Percentiles rank a stretch among this genome's conserved stretches.
Evolutionary conservation across 2,888 invertebrate species (phyloP).

Genomic region (Scaptomyza parva): DNA sequence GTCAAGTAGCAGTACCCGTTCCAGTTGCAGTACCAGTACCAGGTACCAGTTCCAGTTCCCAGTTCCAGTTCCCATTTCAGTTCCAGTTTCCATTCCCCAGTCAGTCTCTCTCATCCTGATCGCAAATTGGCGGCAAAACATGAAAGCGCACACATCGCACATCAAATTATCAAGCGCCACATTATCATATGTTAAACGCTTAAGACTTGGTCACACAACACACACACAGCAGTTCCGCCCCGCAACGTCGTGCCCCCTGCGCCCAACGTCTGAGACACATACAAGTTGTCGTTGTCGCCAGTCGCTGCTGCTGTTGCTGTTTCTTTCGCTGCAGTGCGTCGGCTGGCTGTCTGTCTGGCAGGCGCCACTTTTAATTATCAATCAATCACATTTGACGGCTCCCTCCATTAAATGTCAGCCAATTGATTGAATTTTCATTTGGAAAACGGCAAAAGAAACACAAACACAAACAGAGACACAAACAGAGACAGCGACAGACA

Average conservation of each 20-base stretch:
- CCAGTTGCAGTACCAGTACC: too few relatives aligned
- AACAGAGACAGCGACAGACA: too few relatives aligned
- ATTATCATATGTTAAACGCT: slow-evolving; percentile 67
- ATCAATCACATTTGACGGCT: slow-evolving; percentile 78
- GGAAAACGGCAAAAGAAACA: slow-evolving; percentile 35
- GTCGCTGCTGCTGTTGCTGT: slow-evolving; percentile 15
- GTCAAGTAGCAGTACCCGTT: slow-evolving; percentile 32
- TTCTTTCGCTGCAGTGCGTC: slow-evolving; percentile 69
- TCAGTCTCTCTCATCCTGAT: slow-evolving; percentile 21
- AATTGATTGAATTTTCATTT: slow-evolving; percentile 72
- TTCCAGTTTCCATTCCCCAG: slow-evolving; percentile 3
- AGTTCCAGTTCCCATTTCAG: slow-evolving; percentile 4
- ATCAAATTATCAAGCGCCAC: slow-evolving; percentile 71
- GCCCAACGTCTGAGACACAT: background rate
- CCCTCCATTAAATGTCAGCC: slow-evolving; percentile 77
- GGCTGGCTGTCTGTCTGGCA: slow-evolving; percentile 55
- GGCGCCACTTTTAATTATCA: slow-evolving; percentile 80
- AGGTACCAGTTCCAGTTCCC: slow-evolving; percentile 13
- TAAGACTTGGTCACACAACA: background rate
- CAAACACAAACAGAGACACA: slow-evolving; percentile 3
- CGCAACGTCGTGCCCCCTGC: too few relatives aligned
- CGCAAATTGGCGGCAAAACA: slow-evolving; percentile 64
- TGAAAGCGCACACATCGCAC: slow-evolving; percentile 53
- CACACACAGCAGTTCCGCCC: background rate
- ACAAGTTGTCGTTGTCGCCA: slow-evolving; percentile 15